phyloP scores from a whole-genome alignment of 2,113 vertebrate species.

The Benitochromis conjunctus region DNA sequence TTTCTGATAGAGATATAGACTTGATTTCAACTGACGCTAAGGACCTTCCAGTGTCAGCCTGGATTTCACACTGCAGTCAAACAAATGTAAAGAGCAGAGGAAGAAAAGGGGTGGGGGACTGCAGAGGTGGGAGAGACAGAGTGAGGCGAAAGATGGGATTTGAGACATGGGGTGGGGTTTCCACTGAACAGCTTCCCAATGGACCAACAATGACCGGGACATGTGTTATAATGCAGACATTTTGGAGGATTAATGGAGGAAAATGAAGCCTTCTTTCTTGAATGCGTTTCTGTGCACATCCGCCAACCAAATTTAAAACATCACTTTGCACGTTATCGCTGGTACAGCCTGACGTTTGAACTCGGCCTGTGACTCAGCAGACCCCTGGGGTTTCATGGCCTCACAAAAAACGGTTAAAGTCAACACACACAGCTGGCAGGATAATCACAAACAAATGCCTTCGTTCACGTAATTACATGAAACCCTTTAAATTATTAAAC shows the following conservation, averaged over 20 bases:
- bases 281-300: not conserved
- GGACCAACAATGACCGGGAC: slow-evolving; percentile 7
- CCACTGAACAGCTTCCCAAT: not conserved
- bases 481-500: not conserved
- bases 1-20: slow-evolving; percentile 53
- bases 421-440: slow-evolving; percentile 26
- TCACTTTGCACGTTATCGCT: not conserved
- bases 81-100: not conserved
- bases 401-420: slow-evolving; percentile 9
- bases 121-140: slow-evolving; percentile 15
- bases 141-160: slow-evolving; percentile 10
- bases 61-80: slow-evolving; percentile 59
- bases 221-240: not conserved
- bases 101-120: not conserved
- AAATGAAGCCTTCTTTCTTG: not conserved
- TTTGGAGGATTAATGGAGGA: not conserved
- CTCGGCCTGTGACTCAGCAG: not conserved
- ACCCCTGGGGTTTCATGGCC: slow-evolving; percentile 14
- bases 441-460: slow-evolving; percentile 33
- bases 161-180: not conserved
- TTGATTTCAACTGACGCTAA: slow-evolving; percentile 64
- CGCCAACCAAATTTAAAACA: not conserved
- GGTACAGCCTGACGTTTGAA: not conserved
- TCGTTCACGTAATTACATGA: not conserved
- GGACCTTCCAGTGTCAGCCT: slow-evolving; percentile 62